These are phyloP conservation scores for Perca flavescens DNA, from an alignment of 2,113 vertebrate genomes.

Conservation along the genomic window DNA sequence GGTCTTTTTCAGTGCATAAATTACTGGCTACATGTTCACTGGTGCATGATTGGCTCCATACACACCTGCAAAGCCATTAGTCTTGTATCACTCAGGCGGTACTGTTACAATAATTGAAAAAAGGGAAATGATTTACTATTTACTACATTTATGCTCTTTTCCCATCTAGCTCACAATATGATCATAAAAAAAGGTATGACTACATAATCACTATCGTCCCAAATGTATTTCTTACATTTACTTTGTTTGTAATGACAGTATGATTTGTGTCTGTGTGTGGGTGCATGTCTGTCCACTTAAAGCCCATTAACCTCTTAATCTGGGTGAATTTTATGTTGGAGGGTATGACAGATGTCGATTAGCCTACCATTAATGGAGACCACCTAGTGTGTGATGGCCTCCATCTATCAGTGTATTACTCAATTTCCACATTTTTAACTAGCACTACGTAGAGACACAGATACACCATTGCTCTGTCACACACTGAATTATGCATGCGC, in stretches of 20 bases:
- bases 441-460: constrained; percentile 33
- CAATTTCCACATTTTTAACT: constrained; percentile 50
- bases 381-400: constrained; percentile 33
- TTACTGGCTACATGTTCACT: background rate
- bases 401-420: constrained; percentile 20
- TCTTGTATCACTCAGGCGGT: background rate
- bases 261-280: background rate
- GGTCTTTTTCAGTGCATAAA: background rate
- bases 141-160: background rate
- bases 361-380: constrained; percentile 27
- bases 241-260: background rate
- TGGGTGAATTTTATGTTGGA: background rate
- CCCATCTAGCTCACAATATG: background rate
- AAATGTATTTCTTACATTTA: background rate
- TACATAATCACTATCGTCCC: background rate
- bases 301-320: background rate
- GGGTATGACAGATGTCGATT: constrained; percentile 12
- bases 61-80: background rate
- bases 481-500: constrained; percentile 67
- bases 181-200: background rate
- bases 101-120: background rate
- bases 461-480: constrained; percentile 40
- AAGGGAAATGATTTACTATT: background rate
- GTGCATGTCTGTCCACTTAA: background rate
- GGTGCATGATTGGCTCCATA: background rate